Base-by-base conservation (phyloP, 2,113 vertebrate genomes). In the Herpailurus yagouaroundi region DNA sequence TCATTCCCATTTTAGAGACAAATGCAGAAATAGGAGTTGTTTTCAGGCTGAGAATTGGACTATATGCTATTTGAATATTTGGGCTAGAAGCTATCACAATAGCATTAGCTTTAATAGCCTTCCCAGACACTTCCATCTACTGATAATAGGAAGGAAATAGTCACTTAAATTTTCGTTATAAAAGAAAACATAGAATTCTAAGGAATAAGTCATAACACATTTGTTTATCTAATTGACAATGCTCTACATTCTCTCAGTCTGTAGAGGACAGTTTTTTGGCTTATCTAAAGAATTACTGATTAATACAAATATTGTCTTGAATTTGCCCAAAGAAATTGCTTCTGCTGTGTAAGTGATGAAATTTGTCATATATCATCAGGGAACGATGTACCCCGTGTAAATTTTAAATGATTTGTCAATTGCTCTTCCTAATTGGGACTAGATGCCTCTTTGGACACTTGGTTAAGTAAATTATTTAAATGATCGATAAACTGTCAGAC, bases 151-250 rank as follows among this genome's bases (percentile, higher is more conserved):
- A 95, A 86, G n/a, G 23, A 96, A 96, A 97, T 73, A 82, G 19
- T 7, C 27, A 81, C 19, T 82, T 29, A 68, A 41, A 77, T 36
- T 66, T 64, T 90, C 88, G 66, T 38, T 71, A 74, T 71, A 63
- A 97, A 91, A 68, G 25, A 92, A 89, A 77, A 31, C 11, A 48
- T 41, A 45, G n/a, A 82, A 15, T 94, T 92, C 60, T 96, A 97
- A 48, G 16, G 12, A 64, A 41, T 79, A 31, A 31, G 7, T 33
- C 41, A 63, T 31, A 63, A 5, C 4, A 48, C 7, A 48, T 55
- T 89, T 31, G 25, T 88, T 71, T 29, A 82, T 83, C 6, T 82
- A 69, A 19, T 38, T 89, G 25, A 0, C 5, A 48, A 0, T 11
- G 9, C 81, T 86, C 14, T 8, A 19, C 48, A 2, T 63, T 74